A percentile compares a stretch with the other conserved stretches of the same genome.
These are phyloP conservation scores for Drosophila orena DNA, from an alignment of 1,140 invertebrate genomes.

Conservation along the genomic window DNA sequence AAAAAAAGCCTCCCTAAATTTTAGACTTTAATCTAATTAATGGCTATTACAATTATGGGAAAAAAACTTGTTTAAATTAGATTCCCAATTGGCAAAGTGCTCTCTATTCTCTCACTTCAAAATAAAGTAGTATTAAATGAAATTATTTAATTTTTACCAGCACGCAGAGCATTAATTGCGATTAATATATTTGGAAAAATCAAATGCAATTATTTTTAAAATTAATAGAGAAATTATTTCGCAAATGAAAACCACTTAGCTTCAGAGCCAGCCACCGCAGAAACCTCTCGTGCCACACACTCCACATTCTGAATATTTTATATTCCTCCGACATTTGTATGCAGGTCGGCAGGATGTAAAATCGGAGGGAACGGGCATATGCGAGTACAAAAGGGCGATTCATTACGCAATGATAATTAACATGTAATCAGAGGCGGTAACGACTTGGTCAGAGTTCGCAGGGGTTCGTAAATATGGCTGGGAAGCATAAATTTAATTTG, in stretches of 20 bases:
- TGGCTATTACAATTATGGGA: neutral
- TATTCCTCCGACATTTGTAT: constrained; percentile 36
- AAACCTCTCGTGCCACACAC: constrained; percentile 8
- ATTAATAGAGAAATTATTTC: constrained; percentile 23
- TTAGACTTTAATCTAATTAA: no score
- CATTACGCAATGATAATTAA: constrained; percentile 76
- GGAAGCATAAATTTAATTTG: constrained; percentile 63
- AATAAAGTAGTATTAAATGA: neutral
- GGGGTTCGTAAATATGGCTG: constrained; percentile 46
- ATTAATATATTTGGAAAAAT: neutral
- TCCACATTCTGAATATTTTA: constrained; percentile 36
- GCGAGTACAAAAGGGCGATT: constrained; percentile 63
- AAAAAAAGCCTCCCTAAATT: no score
- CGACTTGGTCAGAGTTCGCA: constrained; percentile 41
- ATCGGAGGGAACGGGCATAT: neutral
- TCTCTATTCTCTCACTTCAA: neutral
- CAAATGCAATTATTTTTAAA: constrained; percentile 35
- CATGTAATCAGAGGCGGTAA: constrained; percentile 78
- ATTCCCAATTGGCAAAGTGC: neutral
- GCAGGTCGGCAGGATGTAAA: constrained; percentile 23
- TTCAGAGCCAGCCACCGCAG: constrained; percentile 13
- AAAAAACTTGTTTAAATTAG: neutral
- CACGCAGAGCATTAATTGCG: neutral
- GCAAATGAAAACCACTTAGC: constrained; percentile 16
- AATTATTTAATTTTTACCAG: constrained; percentile 8